Conservation (phyloP, 2,113 vertebrate species). For the Calidris pugnax region DNA sequence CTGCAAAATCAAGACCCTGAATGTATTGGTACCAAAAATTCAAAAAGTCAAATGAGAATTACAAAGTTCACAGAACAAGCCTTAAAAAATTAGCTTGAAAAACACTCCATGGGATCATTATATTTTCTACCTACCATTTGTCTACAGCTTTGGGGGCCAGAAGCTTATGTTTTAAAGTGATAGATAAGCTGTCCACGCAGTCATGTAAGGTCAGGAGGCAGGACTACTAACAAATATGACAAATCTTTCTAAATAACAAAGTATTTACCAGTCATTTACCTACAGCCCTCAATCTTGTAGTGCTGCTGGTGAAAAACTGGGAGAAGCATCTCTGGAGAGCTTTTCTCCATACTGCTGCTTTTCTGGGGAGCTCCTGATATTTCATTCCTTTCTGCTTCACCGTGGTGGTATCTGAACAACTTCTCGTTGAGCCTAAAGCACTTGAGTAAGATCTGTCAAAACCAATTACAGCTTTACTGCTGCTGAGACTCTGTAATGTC, state of each 20-base stretch:
- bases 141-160: neutral
- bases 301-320: neutral
- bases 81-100: neutral
- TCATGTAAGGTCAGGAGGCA: neutral
- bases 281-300: neutral
- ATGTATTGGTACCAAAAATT: neutral
- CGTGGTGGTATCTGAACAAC: neutral
- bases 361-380: neutral
- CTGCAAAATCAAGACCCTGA: neutral
- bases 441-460: conserved; percentile 43
- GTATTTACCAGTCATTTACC: neutral
- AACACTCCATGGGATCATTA: neutral
- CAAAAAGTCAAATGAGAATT: neutral
- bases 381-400: neutral
- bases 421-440: conserved; percentile 7
- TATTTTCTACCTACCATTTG: neutral
- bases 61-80: neutral
- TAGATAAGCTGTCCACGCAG: neutral
- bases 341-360: neutral
- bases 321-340: neutral
- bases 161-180: neutral
- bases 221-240: neutral
- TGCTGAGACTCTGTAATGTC: conserved; percentile 15
- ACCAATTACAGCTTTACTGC: conserved; percentile 43
- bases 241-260: neutral